Conservation (phyloP, 23 tunicate species). For the Trididemnum miniatum region DNA sequence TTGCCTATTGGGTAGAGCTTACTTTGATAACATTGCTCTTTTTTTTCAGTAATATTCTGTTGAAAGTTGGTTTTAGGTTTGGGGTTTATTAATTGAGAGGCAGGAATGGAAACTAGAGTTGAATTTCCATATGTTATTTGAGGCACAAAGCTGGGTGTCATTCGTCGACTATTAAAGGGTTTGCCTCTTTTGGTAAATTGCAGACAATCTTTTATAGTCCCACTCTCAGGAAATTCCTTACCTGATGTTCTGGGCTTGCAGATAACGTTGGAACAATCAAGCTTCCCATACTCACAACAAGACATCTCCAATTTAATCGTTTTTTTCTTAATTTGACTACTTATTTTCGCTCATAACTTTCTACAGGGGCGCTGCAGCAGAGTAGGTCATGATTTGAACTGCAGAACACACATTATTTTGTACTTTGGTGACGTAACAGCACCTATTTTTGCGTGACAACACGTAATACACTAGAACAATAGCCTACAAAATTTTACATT, state of each 20-base stretch:
- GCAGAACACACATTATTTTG: too few relatives aligned
- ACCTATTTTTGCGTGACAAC: too few relatives aligned
- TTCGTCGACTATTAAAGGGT: neutral
- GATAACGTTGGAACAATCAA: neutral
- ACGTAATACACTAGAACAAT: too few relatives aligned
- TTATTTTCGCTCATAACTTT: too few relatives aligned
- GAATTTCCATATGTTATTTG: constrained; percentile 30
- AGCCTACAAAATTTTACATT: too few relatives aligned
- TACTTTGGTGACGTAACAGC: too few relatives aligned
- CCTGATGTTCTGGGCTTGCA: constrained; percentile 50
- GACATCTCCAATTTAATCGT: neutral
- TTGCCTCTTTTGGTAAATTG: neutral
- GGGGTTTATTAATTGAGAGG: constrained; percentile 39
- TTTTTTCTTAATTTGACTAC: neutral
- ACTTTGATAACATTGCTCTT: constrained; percentile 42
- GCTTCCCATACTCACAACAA: neutral
- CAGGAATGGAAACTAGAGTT: constrained; percentile 28
- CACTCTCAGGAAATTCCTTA: constrained; percentile 56
- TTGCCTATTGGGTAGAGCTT: constrained; percentile 33
- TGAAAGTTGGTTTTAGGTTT: constrained; percentile 34
- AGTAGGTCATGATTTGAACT: too few relatives aligned
- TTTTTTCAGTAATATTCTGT: constrained; percentile 35
- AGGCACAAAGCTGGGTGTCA: neutral
- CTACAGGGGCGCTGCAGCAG: too few relatives aligned
- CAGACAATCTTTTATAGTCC: constrained; percentile 65